Conservation (phyloP, 2,888 invertebrate genomes). For the Tenthredo scrophulariae region DNA sequence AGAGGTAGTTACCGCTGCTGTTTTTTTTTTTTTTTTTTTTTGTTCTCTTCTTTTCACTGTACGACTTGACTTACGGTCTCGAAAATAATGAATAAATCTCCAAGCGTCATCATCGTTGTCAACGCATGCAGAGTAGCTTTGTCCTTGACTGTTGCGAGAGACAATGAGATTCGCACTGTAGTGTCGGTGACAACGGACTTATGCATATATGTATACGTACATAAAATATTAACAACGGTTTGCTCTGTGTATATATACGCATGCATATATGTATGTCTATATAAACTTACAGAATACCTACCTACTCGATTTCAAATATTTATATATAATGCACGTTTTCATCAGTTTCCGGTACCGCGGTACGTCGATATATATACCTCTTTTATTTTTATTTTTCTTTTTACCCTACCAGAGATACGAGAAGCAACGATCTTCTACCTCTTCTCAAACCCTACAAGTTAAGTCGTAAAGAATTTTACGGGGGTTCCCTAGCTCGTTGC, state of each 20-base stretch:
- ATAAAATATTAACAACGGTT: too few species aligned
- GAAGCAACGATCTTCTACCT: not conserved
- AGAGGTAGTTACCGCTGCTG: not conserved
- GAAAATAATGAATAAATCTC: constrained; percentile 26
- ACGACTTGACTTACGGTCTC: not conserved
- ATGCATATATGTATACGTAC: not conserved
- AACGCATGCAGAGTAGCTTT: constrained; percentile 13
- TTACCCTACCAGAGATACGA: not conserved
- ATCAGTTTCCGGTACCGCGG: not conserved
- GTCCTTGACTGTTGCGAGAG: constrained; percentile 11
- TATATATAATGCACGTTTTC: constrained; percentile 7
- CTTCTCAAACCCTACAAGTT: constrained; percentile 27
- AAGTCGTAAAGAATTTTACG: constrained; percentile 51
- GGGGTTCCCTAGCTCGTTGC: constrained; percentile 21
- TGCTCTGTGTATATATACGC: not conserved
- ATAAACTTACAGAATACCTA: not conserved
- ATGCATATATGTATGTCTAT: not conserved
- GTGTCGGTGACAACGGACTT: not conserved
- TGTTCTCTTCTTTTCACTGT: not conserved
- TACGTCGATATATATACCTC: not conserved
- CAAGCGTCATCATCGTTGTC: not conserved
- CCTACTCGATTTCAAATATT: not conserved
- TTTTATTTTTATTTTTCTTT: not conserved
- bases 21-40: not conserved
- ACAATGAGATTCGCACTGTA: not conserved